Evolutionary conservation across 2,888 invertebrate species (phyloP), one percentile per base, ranked within the genome.

Genomic region (Macrosoma leucophasiata): DNA sequence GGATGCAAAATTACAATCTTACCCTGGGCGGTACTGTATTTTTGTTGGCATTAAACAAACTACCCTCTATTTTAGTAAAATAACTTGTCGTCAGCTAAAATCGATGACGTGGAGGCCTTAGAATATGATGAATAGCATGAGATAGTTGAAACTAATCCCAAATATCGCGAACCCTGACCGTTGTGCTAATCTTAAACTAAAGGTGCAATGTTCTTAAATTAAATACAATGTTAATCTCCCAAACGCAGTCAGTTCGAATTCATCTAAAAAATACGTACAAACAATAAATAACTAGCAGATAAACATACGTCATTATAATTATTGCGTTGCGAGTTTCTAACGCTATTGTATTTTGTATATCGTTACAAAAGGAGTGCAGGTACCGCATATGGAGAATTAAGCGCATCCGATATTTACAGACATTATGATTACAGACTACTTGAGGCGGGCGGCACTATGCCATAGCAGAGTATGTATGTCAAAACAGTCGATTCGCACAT

Each of bases 211-310:
- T 62, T 64, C 54, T 75, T 77, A 76, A 51, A 60, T 61, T 71
- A 72, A 48, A 59, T 64, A 68, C 57, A 69, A 71, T 48, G 61
- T 76, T 75, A 76, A 76, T 76, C 75, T 75, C 73, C 67, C 71
- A 74, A 62, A 61, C 69, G 66, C 75, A 77, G 76, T 81, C 78
- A 69, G 71, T 69, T 74, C 67, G 64, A 70, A 72, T 73, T 72
- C 64, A 70, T 71, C 74, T 77, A 78, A 67, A 69, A 66, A 63
- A 52, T 71, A 71, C 57, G 69, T 67, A 68, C 50, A 72, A 76
- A 71, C 77, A 74, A 73, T 74, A 71, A 66, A 62, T 68, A 73
- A 58, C 60, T 59, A 62, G 55, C 70, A 65, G 60, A 66, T 54
- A 59, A 55, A 58, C 50, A 68, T 66, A 69, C 55, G 62, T 35